These are phyloP conservation scores for Rhabdomys dilectus DNA, from an alignment of 2,113 vertebrate genomes.

Conservation along the genomic window DNA sequence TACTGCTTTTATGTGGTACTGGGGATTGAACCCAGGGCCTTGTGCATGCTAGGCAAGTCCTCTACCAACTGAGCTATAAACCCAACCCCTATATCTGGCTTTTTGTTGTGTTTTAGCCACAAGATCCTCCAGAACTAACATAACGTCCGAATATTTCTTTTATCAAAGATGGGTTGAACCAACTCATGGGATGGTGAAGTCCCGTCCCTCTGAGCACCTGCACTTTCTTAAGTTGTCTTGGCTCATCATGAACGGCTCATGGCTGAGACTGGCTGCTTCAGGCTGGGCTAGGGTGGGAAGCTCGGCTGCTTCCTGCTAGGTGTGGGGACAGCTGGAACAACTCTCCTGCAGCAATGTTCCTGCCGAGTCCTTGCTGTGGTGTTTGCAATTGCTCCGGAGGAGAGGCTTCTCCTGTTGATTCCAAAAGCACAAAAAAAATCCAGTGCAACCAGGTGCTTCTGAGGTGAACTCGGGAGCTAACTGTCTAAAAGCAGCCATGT, in stretches of 20 bases:
- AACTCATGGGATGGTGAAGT: neutral
- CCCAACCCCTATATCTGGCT: neutral
- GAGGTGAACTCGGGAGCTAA: neutral
- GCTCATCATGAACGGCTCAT: neutral
- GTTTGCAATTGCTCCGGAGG: neutral
- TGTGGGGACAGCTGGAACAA: neutral
- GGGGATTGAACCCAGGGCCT: neutral
- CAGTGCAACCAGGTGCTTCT: neutral
- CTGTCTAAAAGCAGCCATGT: neutral
- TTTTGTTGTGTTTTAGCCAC: neutral
- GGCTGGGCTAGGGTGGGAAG: neutral
- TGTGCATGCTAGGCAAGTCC: neutral
- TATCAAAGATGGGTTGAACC: neutral
- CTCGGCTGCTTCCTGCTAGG: neutral
- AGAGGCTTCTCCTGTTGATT: neutral
- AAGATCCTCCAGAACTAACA: neutral
- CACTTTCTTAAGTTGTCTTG: neutral
- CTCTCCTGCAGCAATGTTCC: too few species aligned
- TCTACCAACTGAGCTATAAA: neutral
- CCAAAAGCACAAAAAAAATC: neutral
- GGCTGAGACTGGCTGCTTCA: neutral
- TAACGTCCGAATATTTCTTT: neutral
- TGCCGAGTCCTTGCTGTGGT: too few species aligned
- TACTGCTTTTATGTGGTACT: neutral
- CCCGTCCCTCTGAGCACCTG: fast-evolving